Evolutionary conservation across 2,113 vertebrate species (phyloP).

Genomic region (Vanacampus margaritifer): DNA sequence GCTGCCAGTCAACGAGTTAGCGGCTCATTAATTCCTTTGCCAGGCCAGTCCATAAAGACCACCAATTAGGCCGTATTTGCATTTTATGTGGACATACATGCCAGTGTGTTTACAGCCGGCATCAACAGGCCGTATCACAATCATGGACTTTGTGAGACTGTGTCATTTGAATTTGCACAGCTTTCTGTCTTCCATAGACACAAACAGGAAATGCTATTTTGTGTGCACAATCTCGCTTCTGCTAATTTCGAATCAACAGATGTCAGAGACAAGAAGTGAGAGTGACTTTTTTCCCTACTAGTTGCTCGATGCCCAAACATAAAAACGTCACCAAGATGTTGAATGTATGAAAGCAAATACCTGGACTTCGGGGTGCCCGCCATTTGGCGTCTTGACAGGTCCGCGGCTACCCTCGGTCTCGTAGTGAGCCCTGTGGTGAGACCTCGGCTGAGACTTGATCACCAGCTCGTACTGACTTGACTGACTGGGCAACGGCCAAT

Average conservation of each 20-base stretch:
- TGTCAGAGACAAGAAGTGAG: not conserved
- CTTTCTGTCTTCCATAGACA: slow-evolving; percentile 22
- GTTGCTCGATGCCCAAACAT: not conserved
- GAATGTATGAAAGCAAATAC: slow-evolving; percentile 57
- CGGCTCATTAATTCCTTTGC: slow-evolving; percentile 1
- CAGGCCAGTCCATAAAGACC: slow-evolving; percentile 7
- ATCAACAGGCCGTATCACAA: slow-evolving; percentile 2
- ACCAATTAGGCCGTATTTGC: not conserved
- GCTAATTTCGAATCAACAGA: not conserved
- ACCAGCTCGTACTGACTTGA: slow-evolving; percentile 80
- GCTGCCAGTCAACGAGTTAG: not conserved
- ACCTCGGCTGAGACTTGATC: slow-evolving; percentile 88
- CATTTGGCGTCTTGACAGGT: slow-evolving; percentile 85
- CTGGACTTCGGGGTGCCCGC: slow-evolving; percentile 92
- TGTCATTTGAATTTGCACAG: slow-evolving; percentile 41
- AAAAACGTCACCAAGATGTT: not conserved
- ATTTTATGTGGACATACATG: not conserved
- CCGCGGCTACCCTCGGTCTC: slow-evolving; percentile 97
- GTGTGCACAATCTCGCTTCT: slow-evolving; percentile 14
- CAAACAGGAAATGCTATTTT: slow-evolving; percentile 39
- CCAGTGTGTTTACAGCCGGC: not conserved
- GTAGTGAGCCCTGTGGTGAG: slow-evolving; percentile 94
- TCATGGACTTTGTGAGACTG: not conserved
- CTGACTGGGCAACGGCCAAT: slow-evolving; percentile 83
- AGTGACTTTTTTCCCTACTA: not conserved